Base-by-base conservation (phyloP, 2,888 invertebrate genomes). In the Cinara cedri region DNA sequence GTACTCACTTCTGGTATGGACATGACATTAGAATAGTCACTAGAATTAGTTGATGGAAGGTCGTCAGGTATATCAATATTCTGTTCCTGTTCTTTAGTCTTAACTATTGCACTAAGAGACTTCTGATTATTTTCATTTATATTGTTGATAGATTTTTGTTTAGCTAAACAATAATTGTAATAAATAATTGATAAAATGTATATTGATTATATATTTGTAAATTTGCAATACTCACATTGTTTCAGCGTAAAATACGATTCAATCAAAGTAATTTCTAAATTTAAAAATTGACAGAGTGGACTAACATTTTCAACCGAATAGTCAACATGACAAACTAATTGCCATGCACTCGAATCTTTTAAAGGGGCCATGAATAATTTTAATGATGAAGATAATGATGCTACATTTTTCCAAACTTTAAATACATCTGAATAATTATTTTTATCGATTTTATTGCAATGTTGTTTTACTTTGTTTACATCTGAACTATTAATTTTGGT, bases 361-460 rank as follows among this genome's bases (percentile, higher is more conserved):
- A 78, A 51, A 16, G 51, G 78, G 1, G 70, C 42, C 78, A 78
- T 78, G 8, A 78, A 11, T n/a, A 78, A 42, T 26, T 57, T 70
- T 19, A 78, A 62, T 3, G 78, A 51, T n/a, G 60, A 51, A 1
- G 70, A 70, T 3, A 8, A 8, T 10, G 16, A 10, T 11, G 57
- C 19, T 0, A 70, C 60, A 8, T 62, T 34, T 70, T 21, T 70
- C 78, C 78, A 78, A 16, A 42, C 3, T 1, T 21, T 0, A 9
- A 51, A 78, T 11, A 76, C 34, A 34, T 4, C 3, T 34, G 6
- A 34, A 34, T 6, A 4, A 34, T 34, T 10, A 3, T 11, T 34
- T 21, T 1, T 1, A 1, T 66, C 11, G 1, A 34, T 51, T 34
- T 3, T 34, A 26, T 57, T 51, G 49, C 11, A 11, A 21, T 10